These are phyloP conservation scores for Myopa testacea DNA, from an alignment of 2,888 invertebrate species.

Conservation along the genomic window DNA sequence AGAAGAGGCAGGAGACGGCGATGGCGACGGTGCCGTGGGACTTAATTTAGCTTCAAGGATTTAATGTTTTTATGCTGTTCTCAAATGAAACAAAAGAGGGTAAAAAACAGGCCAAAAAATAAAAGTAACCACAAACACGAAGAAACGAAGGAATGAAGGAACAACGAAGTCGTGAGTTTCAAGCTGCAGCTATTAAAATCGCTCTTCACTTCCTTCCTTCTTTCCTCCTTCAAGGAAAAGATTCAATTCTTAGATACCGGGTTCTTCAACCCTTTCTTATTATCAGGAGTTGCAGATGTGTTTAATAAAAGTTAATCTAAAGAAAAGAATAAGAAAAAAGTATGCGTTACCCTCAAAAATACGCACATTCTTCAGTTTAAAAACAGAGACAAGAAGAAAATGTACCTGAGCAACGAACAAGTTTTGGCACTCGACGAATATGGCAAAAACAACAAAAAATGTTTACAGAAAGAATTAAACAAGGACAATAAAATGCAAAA, in stretches of 20 bases:
- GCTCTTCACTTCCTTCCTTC: slow-evolving; percentile 4
- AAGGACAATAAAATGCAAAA: too few relatives aligned
- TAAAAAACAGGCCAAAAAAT: background rate
- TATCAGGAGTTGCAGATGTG: background rate
- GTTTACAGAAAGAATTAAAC: too few relatives aligned
- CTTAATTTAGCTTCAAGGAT: slow-evolving; percentile 30
- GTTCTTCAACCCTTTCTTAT: slow-evolving; percentile 7
- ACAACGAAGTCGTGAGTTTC: background rate
- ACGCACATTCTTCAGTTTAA: too few relatives aligned
- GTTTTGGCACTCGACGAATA: too few relatives aligned
- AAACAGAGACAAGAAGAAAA: too few relatives aligned
- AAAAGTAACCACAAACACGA: too few relatives aligned
- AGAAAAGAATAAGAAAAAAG: too few relatives aligned
- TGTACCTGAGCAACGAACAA: too few relatives aligned
- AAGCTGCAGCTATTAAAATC: background rate
- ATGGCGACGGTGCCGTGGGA: slow-evolving; percentile 9
- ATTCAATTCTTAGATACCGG: background rate
- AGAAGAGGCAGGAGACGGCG: background rate
- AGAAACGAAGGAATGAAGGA: background rate
- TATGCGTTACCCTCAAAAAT: too few relatives aligned
- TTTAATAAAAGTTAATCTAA: too few relatives aligned
- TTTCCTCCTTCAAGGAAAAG: background rate
- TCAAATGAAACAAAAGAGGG: background rate
- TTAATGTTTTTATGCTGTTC: slow-evolving; percentile 31
- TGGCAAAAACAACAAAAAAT: too few relatives aligned